Percentiles rank a stretch among this genome's conserved stretches.
phyloP scores from a whole-genome alignment of 2,797 vertebrate species.

The Vespertilio murinus region DNA sequence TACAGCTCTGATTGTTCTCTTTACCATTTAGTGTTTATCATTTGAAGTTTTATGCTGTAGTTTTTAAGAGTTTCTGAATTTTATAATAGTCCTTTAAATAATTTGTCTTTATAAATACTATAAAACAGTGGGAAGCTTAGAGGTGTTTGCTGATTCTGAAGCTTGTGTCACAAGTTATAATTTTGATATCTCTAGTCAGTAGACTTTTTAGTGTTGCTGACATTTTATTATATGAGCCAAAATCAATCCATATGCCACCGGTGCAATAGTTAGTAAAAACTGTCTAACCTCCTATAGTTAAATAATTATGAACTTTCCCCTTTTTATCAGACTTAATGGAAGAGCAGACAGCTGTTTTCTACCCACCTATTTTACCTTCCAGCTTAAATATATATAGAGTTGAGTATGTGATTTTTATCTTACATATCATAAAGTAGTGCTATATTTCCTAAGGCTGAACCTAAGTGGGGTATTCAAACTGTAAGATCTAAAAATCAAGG shows the following conservation, averaged over 20 bases:
- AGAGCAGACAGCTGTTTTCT: background rate
- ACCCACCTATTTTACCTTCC: background rate
- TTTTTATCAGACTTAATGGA: conserved; percentile 10
- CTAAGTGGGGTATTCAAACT: background rate
- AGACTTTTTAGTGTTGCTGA: background rate
- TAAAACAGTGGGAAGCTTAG: background rate
- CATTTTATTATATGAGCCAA: background rate
- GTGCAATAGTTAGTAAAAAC: background rate
- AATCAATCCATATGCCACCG: background rate
- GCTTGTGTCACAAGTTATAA: background rate
- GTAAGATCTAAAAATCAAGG: conserved; percentile 5
- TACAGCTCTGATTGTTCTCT: background rate
- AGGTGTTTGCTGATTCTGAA: conserved; percentile 12
- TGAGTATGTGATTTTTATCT: conserved; percentile 4
- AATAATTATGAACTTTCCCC: background rate
- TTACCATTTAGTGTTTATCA: background rate
- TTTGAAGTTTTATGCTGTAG: background rate
- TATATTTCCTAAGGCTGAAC: background rate
- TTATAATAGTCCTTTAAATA: background rate
- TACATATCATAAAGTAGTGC: background rate
- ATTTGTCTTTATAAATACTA: background rate
- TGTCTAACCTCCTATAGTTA: background rate
- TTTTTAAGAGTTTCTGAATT: conserved; percentile 25
- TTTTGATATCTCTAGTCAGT: background rate
- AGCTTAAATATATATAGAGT: background rate